Base-by-base conservation (phyloP, 2,113 vertebrate species). In the Megalops atlanticus region DNA sequence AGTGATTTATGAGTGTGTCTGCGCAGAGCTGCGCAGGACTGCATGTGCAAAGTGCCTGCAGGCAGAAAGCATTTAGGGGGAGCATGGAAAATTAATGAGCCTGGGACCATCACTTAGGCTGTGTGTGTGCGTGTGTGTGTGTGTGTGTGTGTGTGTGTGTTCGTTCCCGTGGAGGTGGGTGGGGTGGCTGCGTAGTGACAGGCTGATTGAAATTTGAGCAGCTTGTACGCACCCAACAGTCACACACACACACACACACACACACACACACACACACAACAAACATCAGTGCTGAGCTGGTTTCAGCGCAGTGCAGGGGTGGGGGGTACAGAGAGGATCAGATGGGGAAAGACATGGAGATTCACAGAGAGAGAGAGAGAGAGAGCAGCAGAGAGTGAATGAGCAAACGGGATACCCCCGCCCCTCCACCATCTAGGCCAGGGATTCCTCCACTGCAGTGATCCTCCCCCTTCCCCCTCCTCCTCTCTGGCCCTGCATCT, bases 391-490 rank as follows among this genome's bases (percentile, higher is more conserved):
- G 82, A 24, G 45, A 89, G 82, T 27, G 49, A 88, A 54, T 80
- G 78, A 73, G 47, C 35, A 31, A 74, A 70, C 8, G 91, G 93
- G 93, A 88, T 87, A 92, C 92, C 92, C 94, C 93, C 89, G 88
- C 85, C 91, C 91, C 92, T 93, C 93, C 89, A 88, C 85, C 91
- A 90, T 89, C 87, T 84, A 92, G 87, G 89, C 80, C n/a, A 94
- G 94, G 94, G 91, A 94, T 93, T 95, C 93, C 94, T 93, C 91
- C 92, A 90, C 93, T 64, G 58, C 58, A 64, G 58, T 64, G 24
- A 64, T 31, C 58, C 58, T 2, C 58, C 58, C 58, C 11, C 14
- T 14, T 18, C 24, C 3, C 64, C 33, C 11, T 15, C 36, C 36
- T 6, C 58, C 14, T 31, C 58, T 64, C 58, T 31, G 24, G n/a